Base-by-base conservation (phyloP, 2,797 vertebrate species). In the Telmatherina bonti region DNA sequence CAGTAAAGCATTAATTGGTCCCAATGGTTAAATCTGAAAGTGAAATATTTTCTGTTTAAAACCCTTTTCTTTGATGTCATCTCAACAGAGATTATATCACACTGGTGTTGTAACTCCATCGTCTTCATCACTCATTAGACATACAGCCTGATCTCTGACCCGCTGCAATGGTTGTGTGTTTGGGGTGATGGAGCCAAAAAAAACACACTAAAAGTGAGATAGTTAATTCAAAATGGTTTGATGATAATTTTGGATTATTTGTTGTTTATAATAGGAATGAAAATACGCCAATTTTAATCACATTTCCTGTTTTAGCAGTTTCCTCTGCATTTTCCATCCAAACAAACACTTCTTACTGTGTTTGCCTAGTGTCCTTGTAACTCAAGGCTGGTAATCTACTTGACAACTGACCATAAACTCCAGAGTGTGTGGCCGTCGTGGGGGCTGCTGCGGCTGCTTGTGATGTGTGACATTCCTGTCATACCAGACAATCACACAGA, bases 391-490 rank as follows among this genome's bases (percentile, higher is more conserved):
- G 81, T 89, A 91, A 90, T 90, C 90, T 88, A 79, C 86, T 89
- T 85, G 91, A 92, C 88, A 90, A 90, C 81, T 74, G 81, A 88
- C 79, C 79, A 84, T 90, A 90, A 91, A 92, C 76, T 70, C 62
- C 36, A 67, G 75, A 81, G 81, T 87, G 86, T 85, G 89, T 82
- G 82, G 87, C 82, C 74, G 76, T 74, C 49, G 38, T 58, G 85
- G 83, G 78, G 79, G 84, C 72, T 74, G 80, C 80, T 58, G 79
- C 49, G 62, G 78, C 74, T 85, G 79, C 83, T 77, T 79, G 82
- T 76, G 82, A 83, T 81, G 90, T 92, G 87, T 91, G 85, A 89
- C 90, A 94, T 94, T 94, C 93, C 85, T 85, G 77, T 72, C 92
- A 94, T 94, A 89, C 91, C 93, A 93, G 85, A 92, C 72, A 51